Conservation (phyloP, 2,888 invertebrate genomes). For the Yponomeuta sedellus region DNA sequence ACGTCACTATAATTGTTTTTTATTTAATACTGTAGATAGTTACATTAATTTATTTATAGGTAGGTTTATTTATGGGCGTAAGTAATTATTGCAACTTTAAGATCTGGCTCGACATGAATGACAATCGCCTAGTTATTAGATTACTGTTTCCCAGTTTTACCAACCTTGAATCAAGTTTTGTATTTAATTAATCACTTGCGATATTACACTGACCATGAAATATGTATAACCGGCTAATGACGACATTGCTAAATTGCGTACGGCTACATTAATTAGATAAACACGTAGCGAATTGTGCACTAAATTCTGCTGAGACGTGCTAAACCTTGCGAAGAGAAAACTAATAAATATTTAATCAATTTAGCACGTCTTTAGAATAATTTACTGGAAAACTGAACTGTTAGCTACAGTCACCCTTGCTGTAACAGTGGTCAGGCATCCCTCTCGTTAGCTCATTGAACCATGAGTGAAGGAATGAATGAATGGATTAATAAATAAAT, state of each 20-base stretch:
- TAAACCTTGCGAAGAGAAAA: not conserved
- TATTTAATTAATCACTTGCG: not conserved
- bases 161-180: conserved; percentile 5
- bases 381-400: too few relatives aligned
- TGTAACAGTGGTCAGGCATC: too few relatives aligned
- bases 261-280: not conserved
- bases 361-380: not conserved
- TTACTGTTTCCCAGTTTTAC: not conserved
- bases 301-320: not conserved
- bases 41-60: not conserved
- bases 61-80: not conserved
- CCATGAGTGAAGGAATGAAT: too few relatives aligned
- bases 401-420: too few relatives aligned
- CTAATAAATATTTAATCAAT: not conserved
- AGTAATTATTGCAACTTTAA: not conserved
- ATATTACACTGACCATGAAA: not conserved
- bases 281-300: not conserved
- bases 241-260: not conserved
- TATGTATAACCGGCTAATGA: not conserved
- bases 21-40: not conserved
- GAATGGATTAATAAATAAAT: too few relatives aligned
- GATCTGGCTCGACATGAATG: not conserved
- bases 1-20: not conserved
- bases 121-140: not conserved
- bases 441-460: too few relatives aligned